Conservation (phyloP, 2,888 invertebrate species). For the Protula sp. region DNA sequence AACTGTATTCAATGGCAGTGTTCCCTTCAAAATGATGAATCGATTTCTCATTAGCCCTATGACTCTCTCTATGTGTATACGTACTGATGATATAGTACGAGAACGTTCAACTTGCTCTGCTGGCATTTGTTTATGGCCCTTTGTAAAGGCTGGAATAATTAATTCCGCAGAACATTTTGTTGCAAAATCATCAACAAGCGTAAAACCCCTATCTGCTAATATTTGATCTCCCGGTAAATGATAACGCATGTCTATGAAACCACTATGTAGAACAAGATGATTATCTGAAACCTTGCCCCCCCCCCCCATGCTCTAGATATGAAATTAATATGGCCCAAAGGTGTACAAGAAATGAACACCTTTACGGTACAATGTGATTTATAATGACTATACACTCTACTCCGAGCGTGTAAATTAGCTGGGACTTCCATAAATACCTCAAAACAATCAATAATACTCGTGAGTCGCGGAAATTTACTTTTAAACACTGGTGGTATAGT, state of each 20-base stretch:
- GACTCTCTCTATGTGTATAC: constrained; percentile 5
- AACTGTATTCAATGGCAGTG: not conserved
- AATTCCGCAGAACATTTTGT: not conserved
- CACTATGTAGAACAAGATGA: constrained; percentile 18
- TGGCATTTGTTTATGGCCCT: not conserved
- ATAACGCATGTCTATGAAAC: constrained; percentile 13
- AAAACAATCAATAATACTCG: constrained; percentile 1
- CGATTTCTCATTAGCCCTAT: constrained; percentile 5
- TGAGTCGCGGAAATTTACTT: not conserved
- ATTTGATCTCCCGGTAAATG: constrained; percentile 24
- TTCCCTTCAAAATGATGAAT: not conserved
- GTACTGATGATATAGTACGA: not conserved
- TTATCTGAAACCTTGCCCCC: constrained; percentile 23
- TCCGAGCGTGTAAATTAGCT: not conserved
- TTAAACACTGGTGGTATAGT: not conserved
- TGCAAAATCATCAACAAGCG: not conserved
- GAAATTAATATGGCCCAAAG: constrained; percentile 17
- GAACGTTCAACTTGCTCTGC: constrained; percentile 2
- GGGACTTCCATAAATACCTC: not conserved
- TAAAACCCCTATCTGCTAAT: constrained; percentile 5
- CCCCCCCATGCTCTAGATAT: constrained; percentile 23
- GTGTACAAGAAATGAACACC: not conserved
- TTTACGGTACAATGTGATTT: not conserved
- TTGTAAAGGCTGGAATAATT: not conserved
- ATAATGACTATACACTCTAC: not conserved